Conservation (phyloP, 2,113 vertebrate genomes). For the Heteronetta atricapilla region DNA sequence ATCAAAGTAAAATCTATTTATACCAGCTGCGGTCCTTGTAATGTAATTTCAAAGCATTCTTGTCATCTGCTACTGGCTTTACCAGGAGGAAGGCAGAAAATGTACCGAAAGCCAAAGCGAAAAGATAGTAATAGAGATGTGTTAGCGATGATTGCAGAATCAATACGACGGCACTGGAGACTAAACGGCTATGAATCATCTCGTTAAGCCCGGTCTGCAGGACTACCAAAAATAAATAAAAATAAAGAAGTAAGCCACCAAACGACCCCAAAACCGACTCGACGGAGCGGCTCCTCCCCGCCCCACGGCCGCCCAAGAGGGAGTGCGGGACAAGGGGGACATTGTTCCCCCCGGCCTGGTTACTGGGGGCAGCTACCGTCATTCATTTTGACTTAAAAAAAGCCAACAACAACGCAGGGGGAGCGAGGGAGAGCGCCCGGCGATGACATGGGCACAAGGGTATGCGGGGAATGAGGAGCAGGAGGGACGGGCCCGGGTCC, state of each 20-base stretch:
- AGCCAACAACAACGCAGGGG: not conserved
- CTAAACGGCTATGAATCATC: not conserved
- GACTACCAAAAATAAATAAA: not conserved
- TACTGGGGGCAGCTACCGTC: conserved; percentile 17
- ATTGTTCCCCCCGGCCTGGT: conserved; percentile 58
- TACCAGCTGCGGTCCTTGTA: not conserved
- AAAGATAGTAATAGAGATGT: not conserved
- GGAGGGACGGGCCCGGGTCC: conserved; percentile 39
- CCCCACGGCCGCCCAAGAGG: not conserved
- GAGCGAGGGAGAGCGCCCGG: not conserved
- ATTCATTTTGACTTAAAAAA: conserved; percentile 46
- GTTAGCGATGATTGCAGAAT: conserved; percentile 12
- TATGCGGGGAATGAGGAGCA: conserved; percentile 70
- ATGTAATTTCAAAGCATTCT: conserved; percentile 12
- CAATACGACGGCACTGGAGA: accelerated
- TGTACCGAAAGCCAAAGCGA: not conserved
- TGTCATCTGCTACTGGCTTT: not conserved
- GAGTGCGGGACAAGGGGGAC: conserved; percentile 17
- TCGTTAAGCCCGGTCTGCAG: not conserved
- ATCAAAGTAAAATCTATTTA: not conserved
- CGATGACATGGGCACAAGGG: conserved; percentile 40
- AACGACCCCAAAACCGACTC: no score
- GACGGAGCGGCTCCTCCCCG: no score
- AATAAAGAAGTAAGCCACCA: not conserved
- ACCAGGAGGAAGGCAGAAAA: not conserved